These are phyloP conservation scores for Psix sp. DNA, from an alignment of 1,140 invertebrate genomes.

Conservation along the genomic window DNA sequence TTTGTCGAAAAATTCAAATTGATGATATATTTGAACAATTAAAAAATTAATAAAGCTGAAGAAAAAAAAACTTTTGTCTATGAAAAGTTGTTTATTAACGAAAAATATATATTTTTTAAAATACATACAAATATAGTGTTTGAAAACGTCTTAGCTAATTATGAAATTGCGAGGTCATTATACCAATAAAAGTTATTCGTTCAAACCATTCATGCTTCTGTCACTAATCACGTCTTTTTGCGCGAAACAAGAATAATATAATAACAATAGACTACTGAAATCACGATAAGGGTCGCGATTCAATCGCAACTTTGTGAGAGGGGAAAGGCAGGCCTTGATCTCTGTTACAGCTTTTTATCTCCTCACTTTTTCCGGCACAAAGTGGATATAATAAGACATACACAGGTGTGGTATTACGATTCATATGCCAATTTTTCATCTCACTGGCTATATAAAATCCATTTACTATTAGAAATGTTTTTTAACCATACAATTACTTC, in stretches of 20 bases:
- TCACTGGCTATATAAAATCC: too few relatives aligned
- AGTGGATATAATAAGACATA: slow-evolving; percentile 41
- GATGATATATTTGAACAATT: too few relatives aligned
- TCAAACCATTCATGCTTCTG: slow-evolving; percentile 28
- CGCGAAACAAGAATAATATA: slow-evolving; percentile 34
- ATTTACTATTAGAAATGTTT: too few relatives aligned
- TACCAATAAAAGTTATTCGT: slow-evolving; percentile 16
- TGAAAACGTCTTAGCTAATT: too few relatives aligned
- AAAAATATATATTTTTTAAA: too few relatives aligned
- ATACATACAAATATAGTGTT: too few relatives aligned
- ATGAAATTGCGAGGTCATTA: too few relatives aligned
- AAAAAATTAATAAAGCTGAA: too few relatives aligned
- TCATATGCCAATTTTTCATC: slow-evolving; percentile 25
- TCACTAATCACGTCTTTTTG: slow-evolving; percentile 39
- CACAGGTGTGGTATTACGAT: slow-evolving; percentile 51
- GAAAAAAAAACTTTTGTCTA: too few relatives aligned
- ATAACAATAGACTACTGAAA: slow-evolving; percentile 43
- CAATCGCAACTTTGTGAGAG: slow-evolving; percentile 35
- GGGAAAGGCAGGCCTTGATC: slow-evolving; percentile 57
- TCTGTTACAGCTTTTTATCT: slow-evolving; percentile 37
- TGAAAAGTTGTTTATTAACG: too few relatives aligned
- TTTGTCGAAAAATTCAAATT: too few relatives aligned
- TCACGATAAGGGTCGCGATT: slow-evolving; percentile 44
- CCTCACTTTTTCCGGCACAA: slow-evolving; percentile 34
- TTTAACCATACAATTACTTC: too few relatives aligned